A percentile compares a stretch with the other conserved stretches of the same genome.
phyloP scores from a whole-genome alignment of 2,888 invertebrate genomes.

The Ectemnius lituratus region DNA sequence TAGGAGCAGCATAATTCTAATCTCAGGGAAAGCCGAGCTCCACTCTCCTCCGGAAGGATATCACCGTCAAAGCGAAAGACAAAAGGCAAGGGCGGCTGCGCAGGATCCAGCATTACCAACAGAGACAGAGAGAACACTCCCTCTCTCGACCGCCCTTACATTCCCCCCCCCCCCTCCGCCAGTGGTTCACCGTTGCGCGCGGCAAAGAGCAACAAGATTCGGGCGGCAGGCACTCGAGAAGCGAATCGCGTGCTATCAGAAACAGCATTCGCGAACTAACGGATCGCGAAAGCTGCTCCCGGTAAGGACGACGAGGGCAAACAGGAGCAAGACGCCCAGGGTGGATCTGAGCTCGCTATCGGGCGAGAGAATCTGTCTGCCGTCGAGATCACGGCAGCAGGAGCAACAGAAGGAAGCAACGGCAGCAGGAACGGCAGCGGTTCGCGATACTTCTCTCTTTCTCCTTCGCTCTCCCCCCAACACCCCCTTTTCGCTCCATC shows the following conservation, averaged over 20 bases:
- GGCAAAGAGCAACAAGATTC: slow-evolving; percentile 10
- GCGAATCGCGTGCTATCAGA: slow-evolving; percentile 14
- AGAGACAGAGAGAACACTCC: background rate
- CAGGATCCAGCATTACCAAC: background rate
- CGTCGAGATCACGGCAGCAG: slow-evolving; percentile 64
- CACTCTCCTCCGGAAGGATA: slow-evolving; percentile 8
- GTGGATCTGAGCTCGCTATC: slow-evolving; percentile 44
- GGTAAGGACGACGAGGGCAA: slow-evolving; percentile 14
- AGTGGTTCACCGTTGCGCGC: too few species aligned
- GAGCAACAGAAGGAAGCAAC: slow-evolving; percentile 60
- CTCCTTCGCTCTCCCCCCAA: slow-evolving; percentile 38
- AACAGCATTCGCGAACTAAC: background rate
- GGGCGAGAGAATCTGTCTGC: slow-evolving; percentile 46
- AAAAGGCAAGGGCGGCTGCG: background rate
- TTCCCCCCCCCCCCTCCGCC: too few species aligned
- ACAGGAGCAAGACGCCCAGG: slow-evolving; percentile 32
- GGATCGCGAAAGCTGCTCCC: slow-evolving; percentile 6
- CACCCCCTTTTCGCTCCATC: background rate
- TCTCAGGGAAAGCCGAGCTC: background rate
- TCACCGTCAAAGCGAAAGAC: background rate
- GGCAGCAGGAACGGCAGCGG: slow-evolving; percentile 58
- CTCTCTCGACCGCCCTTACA: background rate
- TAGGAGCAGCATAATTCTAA: background rate
- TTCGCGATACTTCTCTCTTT: slow-evolving; percentile 35
- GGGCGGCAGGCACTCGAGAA: background rate